These are phyloP conservation scores for Drosophila nikananu DNA, from an alignment of 1,140 invertebrate genomes.

Conservation along the genomic window DNA sequence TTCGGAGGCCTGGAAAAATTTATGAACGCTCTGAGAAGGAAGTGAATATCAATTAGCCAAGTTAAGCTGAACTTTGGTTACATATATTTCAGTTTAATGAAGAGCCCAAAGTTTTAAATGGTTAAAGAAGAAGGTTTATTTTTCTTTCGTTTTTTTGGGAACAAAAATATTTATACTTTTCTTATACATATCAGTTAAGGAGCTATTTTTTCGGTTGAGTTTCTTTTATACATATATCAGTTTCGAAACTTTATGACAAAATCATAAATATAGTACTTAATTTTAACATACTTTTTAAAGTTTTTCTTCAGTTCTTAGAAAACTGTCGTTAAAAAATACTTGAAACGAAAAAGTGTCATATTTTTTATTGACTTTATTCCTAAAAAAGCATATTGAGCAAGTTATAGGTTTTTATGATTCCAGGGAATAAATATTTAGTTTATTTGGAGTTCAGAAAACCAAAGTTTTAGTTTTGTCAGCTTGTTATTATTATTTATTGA, in stretches of 20 bases:
- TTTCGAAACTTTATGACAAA: not conserved
- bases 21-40: constrained; percentile 14
- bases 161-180: no score
- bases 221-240: not conserved
- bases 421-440: not conserved
- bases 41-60: constrained; percentile 70
- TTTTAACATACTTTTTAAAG: not conserved
- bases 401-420: constrained; percentile 6
- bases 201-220: not conserved
- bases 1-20: constrained; percentile 7
- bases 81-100: constrained; percentile 34
- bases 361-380: constrained; percentile 20
- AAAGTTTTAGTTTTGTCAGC: not conserved
- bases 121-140: not conserved
- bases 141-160: no score
- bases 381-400: constrained; percentile 13
- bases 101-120: constrained; percentile 14
- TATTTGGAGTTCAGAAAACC: not conserved
- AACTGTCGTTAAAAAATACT: constrained; percentile 3
- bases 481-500: not conserved
- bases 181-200: not conserved
- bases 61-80: constrained; percentile 52
- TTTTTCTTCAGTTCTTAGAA: constrained; percentile 2
- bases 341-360: constrained; percentile 16
- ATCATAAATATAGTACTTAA: constrained; percentile 2